phyloP scores from a whole-genome alignment of 2,113 vertebrate species.

The Sinocyclocheilus rhinocerous region DNA sequence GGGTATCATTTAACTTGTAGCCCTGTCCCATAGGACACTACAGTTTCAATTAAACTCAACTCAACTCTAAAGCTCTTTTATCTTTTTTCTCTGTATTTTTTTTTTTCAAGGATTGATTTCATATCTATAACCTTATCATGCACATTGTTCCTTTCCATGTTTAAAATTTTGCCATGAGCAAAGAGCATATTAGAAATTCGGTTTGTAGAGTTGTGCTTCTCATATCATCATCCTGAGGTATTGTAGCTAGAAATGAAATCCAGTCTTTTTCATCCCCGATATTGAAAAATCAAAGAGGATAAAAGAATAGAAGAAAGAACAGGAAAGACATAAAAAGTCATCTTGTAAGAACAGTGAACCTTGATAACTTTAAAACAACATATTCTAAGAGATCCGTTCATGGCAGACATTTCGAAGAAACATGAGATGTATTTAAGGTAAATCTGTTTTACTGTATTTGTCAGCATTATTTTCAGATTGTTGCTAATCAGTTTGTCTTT shows the following conservation, averaged over 20 bases:
- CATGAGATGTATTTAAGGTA: too few relatives aligned
- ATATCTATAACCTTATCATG: conserved; percentile 18
- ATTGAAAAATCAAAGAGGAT: conserved; percentile 25
- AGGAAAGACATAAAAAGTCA: background rate
- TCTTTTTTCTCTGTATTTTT: background rate
- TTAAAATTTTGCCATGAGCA: conserved; percentile 1
- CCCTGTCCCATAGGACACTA: background rate
- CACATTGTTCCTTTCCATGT: background rate
- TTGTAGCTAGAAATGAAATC: conserved; percentile 12
- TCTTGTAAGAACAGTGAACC: conserved; percentile 4
- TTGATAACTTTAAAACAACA: conserved; percentile 16
- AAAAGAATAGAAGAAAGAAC: background rate
- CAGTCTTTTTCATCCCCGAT: conserved; percentile 17
- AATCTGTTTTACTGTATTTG: too few relatives aligned
- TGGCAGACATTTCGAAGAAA: too few relatives aligned
- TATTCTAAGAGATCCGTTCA: too few relatives aligned
- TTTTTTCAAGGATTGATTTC: background rate
- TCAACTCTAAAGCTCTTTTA: background rate
- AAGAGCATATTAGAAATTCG: background rate
- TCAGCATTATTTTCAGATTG: too few relatives aligned
- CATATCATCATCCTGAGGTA: background rate
- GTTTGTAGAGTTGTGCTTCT: background rate
- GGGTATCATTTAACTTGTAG: conserved; percentile 16
- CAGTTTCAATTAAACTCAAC: conserved; percentile 12
- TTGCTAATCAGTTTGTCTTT: background rate